Percentiles rank a stretch among this genome's conserved stretches.
phyloP scores from a whole-genome alignment of 2,113 vertebrate genomes.

The Aspidoscelis tigris region DNA sequence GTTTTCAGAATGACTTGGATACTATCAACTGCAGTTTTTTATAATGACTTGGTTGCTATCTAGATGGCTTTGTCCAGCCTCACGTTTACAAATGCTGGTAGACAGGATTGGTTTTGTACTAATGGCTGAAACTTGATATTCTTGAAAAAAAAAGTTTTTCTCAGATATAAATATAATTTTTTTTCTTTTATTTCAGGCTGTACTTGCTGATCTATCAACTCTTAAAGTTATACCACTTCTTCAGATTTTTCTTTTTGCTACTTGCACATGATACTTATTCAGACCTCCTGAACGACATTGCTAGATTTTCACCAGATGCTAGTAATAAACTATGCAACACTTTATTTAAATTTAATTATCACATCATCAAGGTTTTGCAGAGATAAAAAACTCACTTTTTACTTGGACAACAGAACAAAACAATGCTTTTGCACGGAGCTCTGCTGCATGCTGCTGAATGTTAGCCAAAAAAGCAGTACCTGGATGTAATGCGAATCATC shows the following conservation, averaged over 20 bases:
- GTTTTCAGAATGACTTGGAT: too few relatives aligned
- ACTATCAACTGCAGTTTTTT: too few relatives aligned
- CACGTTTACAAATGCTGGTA: too few relatives aligned
- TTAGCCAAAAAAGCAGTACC: slow-evolving; percentile 47
- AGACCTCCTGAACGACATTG: slow-evolving; percentile 41
- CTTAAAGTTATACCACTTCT: slow-evolving; percentile 98
- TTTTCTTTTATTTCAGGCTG: slow-evolving; percentile 82
- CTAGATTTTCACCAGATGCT: slow-evolving; percentile 65
- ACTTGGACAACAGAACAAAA: slow-evolving; percentile 39
- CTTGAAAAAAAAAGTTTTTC: slow-evolving; percentile 7
- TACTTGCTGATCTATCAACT: slow-evolving; percentile 97
- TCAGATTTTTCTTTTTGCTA: slow-evolving; percentile 96
- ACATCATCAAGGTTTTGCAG: slow-evolving; percentile 64
- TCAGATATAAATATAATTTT: slow-evolving; percentile 57
- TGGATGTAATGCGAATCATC: slow-evolving; percentile 33
- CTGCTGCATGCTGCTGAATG: slow-evolving; percentile 65
- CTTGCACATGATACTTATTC: slow-evolving; percentile 80
- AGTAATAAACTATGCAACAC: slow-evolving; percentile 77
- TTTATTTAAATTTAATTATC: slow-evolving; percentile 78
- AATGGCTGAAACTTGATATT: too few relatives aligned
- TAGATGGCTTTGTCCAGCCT: too few relatives aligned
- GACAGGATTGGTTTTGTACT: too few relatives aligned
- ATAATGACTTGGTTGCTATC: too few relatives aligned
- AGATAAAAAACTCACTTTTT: slow-evolving; percentile 61
- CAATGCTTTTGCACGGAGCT: slow-evolving; percentile 55